Evolutionary conservation across 2,113 vertebrate species (phyloP).

Genomic region (Myiopsitta monachus): DNA sequence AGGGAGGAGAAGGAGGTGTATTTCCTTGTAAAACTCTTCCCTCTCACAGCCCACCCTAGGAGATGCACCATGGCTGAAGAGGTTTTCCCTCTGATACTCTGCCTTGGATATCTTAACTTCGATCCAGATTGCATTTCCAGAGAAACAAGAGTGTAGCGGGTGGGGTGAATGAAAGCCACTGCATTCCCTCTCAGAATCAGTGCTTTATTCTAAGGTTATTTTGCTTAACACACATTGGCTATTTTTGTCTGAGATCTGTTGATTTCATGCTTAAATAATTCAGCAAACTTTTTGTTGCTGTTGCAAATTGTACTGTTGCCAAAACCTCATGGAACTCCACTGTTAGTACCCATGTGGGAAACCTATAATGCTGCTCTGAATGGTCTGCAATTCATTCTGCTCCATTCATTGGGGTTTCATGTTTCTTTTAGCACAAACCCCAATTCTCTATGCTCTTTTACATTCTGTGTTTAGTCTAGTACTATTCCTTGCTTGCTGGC

Average conservation of each 20-base stretch:
- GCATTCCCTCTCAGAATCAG: not conserved
- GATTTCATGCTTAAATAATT: slow-evolving; percentile 40
- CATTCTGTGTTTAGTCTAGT: slow-evolving; percentile 66
- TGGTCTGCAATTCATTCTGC: slow-evolving; percentile 24
- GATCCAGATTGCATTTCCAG: not conserved
- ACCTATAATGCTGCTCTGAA: not conserved
- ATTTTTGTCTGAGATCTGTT: not conserved
- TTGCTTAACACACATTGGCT: not conserved
- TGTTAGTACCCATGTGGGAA: slow-evolving; percentile 10
- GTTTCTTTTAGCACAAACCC: slow-evolving; percentile 54
- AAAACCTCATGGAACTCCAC: slow-evolving; percentile 4
- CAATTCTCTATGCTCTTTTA: slow-evolving; percentile 31
- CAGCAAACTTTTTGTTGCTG: not conserved
- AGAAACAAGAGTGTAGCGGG: not conserved
- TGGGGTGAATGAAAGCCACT: not conserved
- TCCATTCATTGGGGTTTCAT: slow-evolving; percentile 47
- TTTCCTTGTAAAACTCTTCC: not conserved
- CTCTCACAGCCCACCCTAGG: not conserved
- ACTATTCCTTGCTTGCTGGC: slow-evolving; percentile 43
- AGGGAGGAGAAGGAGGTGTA: not conserved
- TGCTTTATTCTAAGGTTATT: not conserved
- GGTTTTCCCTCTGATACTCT: not conserved
- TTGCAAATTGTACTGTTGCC: not conserved
- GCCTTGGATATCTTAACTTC: not conserved
- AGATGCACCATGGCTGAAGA: not conserved